Evolutionary conservation across 1,140 invertebrate species (phyloP).

Genomic region (Drosophila hydei): DNA sequence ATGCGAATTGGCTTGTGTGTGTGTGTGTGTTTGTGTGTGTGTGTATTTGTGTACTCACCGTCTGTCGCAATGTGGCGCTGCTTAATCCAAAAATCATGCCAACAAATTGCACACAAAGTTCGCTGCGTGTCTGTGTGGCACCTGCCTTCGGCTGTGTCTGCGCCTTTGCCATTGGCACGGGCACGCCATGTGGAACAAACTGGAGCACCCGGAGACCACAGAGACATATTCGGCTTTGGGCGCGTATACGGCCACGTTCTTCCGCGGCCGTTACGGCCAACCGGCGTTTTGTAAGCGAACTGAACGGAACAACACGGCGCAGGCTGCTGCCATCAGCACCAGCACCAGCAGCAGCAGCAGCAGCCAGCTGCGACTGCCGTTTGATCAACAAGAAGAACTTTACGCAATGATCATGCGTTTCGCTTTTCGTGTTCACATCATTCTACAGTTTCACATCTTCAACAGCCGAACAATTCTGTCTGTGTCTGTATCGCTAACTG

Average conservation of each 20-base stretch:
- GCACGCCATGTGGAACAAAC: constrained; percentile 21
- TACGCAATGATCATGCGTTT: constrained; percentile 76
- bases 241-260: constrained; percentile 47
- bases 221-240: constrained; percentile 21
- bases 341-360: constrained; percentile 3
- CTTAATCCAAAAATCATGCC: constrained; percentile 74
- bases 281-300: constrained; percentile 79
- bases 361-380: not conserved
- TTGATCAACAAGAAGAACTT: constrained; percentile 53
- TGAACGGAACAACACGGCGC: constrained; percentile 58
- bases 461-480: constrained; percentile 22
- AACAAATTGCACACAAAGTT: constrained; percentile 70
- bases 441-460: constrained; percentile 76
- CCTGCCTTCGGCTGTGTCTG: not conserved
- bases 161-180: constrained; percentile 30
- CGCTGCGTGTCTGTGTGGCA: constrained; percentile 13
- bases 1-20: not conserved
- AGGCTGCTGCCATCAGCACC: not conserved
- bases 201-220: constrained; percentile 32
- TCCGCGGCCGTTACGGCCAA: constrained; percentile 57
- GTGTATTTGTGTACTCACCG: constrained; percentile 57
- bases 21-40: constrained; percentile 7
- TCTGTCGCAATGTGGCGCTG: constrained; percentile 73
- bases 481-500: constrained; percentile 14
- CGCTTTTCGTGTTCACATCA: constrained; percentile 69